phyloP scores from a whole-genome alignment of 2,888 invertebrate genomes.

The Yponomeuta cagnagella region DNA sequence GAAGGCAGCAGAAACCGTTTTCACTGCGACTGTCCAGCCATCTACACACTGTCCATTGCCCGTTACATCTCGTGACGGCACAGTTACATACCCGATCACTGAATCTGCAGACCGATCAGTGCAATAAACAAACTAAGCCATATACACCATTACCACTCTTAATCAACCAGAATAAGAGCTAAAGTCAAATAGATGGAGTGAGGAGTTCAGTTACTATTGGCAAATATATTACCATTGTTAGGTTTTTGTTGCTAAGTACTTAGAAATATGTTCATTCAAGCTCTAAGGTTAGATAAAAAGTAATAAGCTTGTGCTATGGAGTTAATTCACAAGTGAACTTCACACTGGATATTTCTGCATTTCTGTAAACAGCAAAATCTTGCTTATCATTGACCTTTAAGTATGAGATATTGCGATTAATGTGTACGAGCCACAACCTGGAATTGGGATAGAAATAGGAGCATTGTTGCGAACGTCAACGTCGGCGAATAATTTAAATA shows the following conservation, averaged over 20 bases:
- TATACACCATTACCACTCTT: neutral
- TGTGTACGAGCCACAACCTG: too few species aligned
- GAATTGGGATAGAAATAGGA: too few species aligned
- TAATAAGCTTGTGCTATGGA: too few species aligned
- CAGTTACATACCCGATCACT: conserved; percentile 9
- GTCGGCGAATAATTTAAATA: too few species aligned
- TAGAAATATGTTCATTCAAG: neutral
- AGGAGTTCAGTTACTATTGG: neutral
- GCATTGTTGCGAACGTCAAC: too few species aligned
- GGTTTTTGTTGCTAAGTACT: neutral
- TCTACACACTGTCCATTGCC: neutral
- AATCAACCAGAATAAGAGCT: neutral
- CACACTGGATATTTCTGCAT: too few species aligned
- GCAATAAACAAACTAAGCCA: neutral
- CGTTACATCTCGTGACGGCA: conserved; percentile 13
- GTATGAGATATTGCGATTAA: too few species aligned
- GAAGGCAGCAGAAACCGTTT: neutral
- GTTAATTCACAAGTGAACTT: too few species aligned
- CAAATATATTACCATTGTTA: neutral
- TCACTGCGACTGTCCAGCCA: neutral
- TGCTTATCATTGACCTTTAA: too few species aligned
- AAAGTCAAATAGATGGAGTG: neutral
- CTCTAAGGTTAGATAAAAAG: neutral
- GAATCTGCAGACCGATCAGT: neutral
- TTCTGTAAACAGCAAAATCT: too few species aligned